Evolutionary conservation across 2,797 vertebrate species (phyloP).

Genomic region (Channa striata): DNA sequence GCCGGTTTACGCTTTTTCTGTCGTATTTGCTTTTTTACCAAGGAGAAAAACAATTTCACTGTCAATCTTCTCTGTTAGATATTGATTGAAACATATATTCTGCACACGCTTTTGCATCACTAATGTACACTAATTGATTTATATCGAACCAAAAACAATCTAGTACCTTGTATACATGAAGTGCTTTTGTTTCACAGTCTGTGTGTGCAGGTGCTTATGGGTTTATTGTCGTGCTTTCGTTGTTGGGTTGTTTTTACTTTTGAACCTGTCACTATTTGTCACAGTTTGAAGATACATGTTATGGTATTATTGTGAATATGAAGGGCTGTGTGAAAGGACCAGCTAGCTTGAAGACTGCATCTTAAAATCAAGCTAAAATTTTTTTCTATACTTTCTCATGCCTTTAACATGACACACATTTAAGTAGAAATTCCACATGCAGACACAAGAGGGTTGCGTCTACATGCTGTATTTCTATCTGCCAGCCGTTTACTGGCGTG

Average conservation of each 20-base stretch:
- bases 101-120: slow-evolving; percentile 82
- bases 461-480: slow-evolving; percentile 45
- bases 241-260: slow-evolving; percentile 74
- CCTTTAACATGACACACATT: slow-evolving; percentile 62
- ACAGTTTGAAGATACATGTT: slow-evolving; percentile 77
- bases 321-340: slow-evolving; percentile 79
- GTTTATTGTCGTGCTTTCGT: slow-evolving; percentile 78
- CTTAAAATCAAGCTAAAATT: slow-evolving; percentile 55
- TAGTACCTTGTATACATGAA: slow-evolving; percentile 81
- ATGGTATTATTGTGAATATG: slow-evolving; percentile 77
- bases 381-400: slow-evolving; percentile 46
- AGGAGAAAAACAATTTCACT: slow-evolving; percentile 57
- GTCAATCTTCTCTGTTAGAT: slow-evolving; percentile 76
- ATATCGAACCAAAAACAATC: slow-evolving; percentile 86
- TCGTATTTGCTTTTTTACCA: slow-evolving; percentile 76
- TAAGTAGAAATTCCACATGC: slow-evolving; percentile 54
- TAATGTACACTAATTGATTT: slow-evolving; percentile 86
- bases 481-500: slow-evolving; percentile 40
- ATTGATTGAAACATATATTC: slow-evolving; percentile 79
- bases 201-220: slow-evolving; percentile 82
- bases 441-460: slow-evolving; percentile 31
- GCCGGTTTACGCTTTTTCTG: slow-evolving; percentile 81
- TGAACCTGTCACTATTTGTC: slow-evolving; percentile 72
- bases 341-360: slow-evolving; percentile 71
- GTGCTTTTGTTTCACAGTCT: slow-evolving; percentile 83